A percentile compares a stretch with the other conserved stretches of the same genome.
Evolutionary conservation across 2,113 vertebrate species (phyloP).

Genomic region (Scatophagus argus): DNA sequence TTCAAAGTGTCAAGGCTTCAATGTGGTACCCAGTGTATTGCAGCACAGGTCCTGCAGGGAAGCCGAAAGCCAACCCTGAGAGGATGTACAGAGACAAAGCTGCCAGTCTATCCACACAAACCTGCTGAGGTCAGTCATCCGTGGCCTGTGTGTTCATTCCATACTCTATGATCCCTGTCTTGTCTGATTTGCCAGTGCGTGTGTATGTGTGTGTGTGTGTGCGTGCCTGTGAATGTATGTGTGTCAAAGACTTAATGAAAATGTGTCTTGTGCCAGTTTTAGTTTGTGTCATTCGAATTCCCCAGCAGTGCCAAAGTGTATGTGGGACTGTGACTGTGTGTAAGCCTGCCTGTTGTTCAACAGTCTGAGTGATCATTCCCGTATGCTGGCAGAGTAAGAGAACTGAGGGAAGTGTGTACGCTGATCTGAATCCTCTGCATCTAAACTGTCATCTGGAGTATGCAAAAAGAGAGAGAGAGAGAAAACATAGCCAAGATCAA

Average conservation of each 20-base stretch:
- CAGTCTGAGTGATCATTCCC: constrained; percentile 85
- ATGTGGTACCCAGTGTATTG: constrained; percentile 77
- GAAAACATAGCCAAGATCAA: background rate
- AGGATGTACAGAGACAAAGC: constrained; percentile 68
- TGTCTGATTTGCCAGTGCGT: constrained; percentile 47
- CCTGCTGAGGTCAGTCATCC: constrained; percentile 75
- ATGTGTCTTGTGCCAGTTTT: constrained; percentile 74
- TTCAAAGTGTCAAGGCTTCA: constrained; percentile 75
- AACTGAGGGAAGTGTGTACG: constrained; percentile 96
- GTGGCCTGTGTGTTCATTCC: constrained; percentile 59
- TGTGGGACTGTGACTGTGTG: constrained; percentile 73
- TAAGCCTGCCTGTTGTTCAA: constrained; percentile 72
- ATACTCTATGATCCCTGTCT: constrained; percentile 53
- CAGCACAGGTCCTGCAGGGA: constrained; percentile 74
- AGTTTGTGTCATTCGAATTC: constrained; percentile 52
- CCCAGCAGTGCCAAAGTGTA: constrained; percentile 73
- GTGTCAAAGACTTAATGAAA: constrained; percentile 66
- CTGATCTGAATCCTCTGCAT: constrained; percentile 88
- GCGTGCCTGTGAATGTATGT: constrained; percentile 3
- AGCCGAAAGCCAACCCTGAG: constrained; percentile 53
- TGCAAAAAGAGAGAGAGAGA: constrained; percentile 2
- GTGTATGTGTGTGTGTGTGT: background rate
- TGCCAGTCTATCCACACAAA: constrained; percentile 72
- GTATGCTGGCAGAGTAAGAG: constrained; percentile 94
- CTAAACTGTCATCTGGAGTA: constrained; percentile 90